phyloP scores from a whole-genome alignment of 2,797 vertebrate genomes.

The Oreochromis grahami region DNA sequence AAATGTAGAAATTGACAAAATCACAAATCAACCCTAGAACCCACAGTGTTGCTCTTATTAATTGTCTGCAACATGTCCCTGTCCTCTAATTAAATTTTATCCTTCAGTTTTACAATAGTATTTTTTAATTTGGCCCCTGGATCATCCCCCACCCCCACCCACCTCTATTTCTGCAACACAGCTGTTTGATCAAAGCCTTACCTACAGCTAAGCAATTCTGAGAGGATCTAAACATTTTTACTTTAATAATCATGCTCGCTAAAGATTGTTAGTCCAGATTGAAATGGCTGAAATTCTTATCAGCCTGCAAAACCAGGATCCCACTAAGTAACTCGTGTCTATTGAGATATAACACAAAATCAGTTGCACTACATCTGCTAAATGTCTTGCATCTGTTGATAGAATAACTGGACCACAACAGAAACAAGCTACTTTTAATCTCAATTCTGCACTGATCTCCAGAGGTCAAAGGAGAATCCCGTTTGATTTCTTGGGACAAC shows the following conservation, averaged over 20 bases:
- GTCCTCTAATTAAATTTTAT: not conserved
- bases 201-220: not conserved
- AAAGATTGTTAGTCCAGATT: not conserved
- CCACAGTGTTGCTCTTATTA: not conserved
- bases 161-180: not conserved
- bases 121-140: not conserved
- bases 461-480: slow-evolving; percentile 40
- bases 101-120: not conserved
- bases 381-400: not conserved
- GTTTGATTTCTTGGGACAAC: not conserved
- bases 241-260: not conserved
- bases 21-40: not conserved
- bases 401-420: not conserved
- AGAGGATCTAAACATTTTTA: not conserved
- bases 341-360: not conserved
- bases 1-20: not conserved
- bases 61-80: not conserved
- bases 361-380: not conserved
- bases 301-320: not conserved
- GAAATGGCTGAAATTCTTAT: not conserved
- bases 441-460: slow-evolving; percentile 20
- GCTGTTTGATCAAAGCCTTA: not conserved
- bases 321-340: not conserved
- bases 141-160: rapidly evolving
- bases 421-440: slow-evolving; percentile 9